Conservation (phyloP, 2,113 vertebrate species). For the Pollimyrus isidori region DNA sequence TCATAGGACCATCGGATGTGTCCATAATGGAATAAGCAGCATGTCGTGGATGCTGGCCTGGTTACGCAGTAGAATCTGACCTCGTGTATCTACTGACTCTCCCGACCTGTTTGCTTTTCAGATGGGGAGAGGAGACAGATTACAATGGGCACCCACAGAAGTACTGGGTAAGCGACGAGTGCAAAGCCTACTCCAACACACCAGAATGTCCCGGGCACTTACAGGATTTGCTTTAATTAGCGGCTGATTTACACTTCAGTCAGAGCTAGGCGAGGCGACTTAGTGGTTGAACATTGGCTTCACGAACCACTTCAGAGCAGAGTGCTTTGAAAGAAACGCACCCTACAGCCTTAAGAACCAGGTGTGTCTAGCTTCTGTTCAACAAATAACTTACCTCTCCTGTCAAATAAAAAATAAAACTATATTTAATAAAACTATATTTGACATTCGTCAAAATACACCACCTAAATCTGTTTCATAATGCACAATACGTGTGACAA, state of each 20-base stretch:
- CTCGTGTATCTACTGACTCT: background rate
- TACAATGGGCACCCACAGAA: constrained; percentile 66
- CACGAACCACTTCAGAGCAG: background rate
- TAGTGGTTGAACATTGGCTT: background rate
- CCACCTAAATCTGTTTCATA: background rate
- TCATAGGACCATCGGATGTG: background rate
- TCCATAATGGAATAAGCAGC: background rate
- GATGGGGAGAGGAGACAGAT: constrained; percentile 83
- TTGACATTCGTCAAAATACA: background rate
- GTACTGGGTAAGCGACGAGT: constrained; percentile 78
- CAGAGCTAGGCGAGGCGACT: background rate
- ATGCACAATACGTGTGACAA: background rate
- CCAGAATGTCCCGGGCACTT: background rate
- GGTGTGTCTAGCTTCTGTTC: background rate
- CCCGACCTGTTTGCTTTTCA: constrained; percentile 39
- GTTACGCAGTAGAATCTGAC: background rate
- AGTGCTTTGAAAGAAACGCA: background rate
- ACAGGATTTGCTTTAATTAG: background rate
- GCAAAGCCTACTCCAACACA: background rate
- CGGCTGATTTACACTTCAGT: background rate
- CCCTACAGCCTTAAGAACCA: background rate
- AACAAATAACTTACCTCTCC: background rate
- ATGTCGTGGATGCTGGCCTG: background rate
- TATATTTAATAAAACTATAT: background rate
- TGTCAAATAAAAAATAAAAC: background rate